These are phyloP conservation scores for Chrysomela aeneicollis DNA, from an alignment of 2,888 invertebrate genomes.

Conservation along the genomic window DNA sequence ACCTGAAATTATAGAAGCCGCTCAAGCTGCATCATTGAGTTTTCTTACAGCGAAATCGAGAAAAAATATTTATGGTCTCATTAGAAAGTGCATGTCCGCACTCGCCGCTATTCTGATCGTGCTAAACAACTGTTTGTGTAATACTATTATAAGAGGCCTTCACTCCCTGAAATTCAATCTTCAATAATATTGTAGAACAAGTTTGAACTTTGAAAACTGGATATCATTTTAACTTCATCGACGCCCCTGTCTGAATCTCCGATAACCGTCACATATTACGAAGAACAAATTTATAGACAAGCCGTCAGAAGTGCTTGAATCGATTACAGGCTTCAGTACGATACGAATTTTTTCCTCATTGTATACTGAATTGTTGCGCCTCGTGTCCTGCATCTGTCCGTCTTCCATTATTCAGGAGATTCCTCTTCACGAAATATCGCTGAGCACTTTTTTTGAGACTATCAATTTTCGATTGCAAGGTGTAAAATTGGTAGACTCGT, in stretches of 20 bases:
- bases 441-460: constrained; percentile 32
- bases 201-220: too few relatives aligned
- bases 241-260: constrained; percentile 15
- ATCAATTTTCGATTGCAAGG: constrained; percentile 47
- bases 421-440: constrained; percentile 32
- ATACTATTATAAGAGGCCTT: too few relatives aligned
- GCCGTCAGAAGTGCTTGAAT: constrained; percentile 43
- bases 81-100: too few relatives aligned
- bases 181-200: too few relatives aligned
- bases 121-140: too few relatives aligned
- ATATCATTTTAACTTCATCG: too few relatives aligned
- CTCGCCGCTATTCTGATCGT: too few relatives aligned
- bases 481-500: constrained; percentile 14
- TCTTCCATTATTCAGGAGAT: constrained; percentile 50
- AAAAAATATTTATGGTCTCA: too few relatives aligned
- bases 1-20: too few relatives aligned
- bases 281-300: constrained; percentile 55
- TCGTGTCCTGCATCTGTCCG: constrained; percentile 53
- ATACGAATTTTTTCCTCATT: constrained; percentile 41
- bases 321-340: constrained; percentile 50
- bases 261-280: constrained; percentile 41
- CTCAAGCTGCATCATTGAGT: too few relatives aligned
- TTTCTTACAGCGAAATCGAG: too few relatives aligned
- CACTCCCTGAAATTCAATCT: too few relatives aligned
- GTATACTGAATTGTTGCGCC: constrained; percentile 46